phyloP scores from a whole-genome alignment of 2,888 invertebrate genomes.

The Tiliacea aurago region DNA sequence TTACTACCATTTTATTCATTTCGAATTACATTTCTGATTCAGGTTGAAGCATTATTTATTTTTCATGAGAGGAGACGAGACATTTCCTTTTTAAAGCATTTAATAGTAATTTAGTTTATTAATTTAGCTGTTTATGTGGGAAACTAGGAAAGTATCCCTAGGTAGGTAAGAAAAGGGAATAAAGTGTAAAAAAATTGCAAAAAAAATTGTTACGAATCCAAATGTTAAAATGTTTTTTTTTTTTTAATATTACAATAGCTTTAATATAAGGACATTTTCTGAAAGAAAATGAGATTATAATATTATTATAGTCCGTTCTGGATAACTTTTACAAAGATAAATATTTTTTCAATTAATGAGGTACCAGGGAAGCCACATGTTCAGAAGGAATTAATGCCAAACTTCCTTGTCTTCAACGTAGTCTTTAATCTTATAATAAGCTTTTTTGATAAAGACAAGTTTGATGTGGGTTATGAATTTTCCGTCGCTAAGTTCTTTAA shows the following conservation, averaged over 20 bases:
- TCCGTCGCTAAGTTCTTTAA: too few species aligned
- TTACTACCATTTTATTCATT: not conserved
- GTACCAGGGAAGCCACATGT: too few species aligned
- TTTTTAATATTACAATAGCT: not conserved
- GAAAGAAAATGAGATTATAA: not conserved
- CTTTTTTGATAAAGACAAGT: too few species aligned
- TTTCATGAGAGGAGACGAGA: not conserved
- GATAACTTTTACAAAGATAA: not conserved
- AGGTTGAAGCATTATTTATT: not conserved
- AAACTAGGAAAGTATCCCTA: not conserved
- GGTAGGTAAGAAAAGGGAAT: not conserved
- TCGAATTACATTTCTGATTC: not conserved
- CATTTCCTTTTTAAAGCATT: not conserved
- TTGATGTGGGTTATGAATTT: too few species aligned
- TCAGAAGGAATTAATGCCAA: too few species aligned
- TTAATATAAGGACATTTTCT: conserved; percentile 5
- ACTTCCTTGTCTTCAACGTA: too few species aligned
- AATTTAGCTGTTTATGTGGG: not conserved
- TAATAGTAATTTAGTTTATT: not conserved
- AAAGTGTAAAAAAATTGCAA: too few species aligned
- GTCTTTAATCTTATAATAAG: too few species aligned
- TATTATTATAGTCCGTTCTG: not conserved
- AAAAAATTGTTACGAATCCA: not conserved
- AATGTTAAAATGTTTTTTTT: not conserved
- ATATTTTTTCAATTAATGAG: too few species aligned